Evolutionary conservation across 2,797 vertebrate genomes (phyloP).

Genomic region (Atherinosoma microstoma): DNA sequence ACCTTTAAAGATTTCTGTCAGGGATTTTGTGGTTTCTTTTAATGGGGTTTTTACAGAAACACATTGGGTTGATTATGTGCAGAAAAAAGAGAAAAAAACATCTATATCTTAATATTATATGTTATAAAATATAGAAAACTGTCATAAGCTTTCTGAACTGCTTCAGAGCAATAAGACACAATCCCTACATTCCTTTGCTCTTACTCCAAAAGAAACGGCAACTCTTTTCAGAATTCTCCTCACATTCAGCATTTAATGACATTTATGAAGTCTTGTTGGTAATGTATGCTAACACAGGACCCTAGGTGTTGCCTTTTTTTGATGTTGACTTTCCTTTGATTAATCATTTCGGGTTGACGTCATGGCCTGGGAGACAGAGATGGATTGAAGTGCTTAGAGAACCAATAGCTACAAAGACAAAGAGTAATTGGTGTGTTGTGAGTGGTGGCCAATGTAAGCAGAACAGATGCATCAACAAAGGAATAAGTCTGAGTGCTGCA

Average conservation of each 20-base stretch:
- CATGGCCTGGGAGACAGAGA: constrained; percentile 81
- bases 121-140: constrained; percentile 47
- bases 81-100: constrained; percentile 36
- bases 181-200: constrained; percentile 24
- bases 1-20: constrained; percentile 8
- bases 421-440: constrained; percentile 83
- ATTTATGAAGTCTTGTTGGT: constrained; percentile 50
- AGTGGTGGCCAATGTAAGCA: constrained; percentile 80
- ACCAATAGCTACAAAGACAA: constrained; percentile 82
- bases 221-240: constrained; percentile 11
- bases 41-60: constrained; percentile 21
- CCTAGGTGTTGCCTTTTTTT: constrained; percentile 66
- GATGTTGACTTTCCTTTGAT: constrained; percentile 70
- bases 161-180: constrained; percentile 32
- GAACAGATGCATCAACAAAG: constrained; percentile 79
- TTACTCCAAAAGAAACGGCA: constrained; percentile 25
- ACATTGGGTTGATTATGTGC: constrained; percentile 38
- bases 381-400: constrained; percentile 85
- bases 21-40: constrained; percentile 5
- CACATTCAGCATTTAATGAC: constrained; percentile 38
- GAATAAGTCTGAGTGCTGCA: constrained; percentile 69
- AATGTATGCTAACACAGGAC: constrained; percentile 50
- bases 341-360: constrained; percentile 74
- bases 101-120: constrained; percentile 51
- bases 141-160: constrained; percentile 48